Base-by-base conservation (phyloP, 2,113 vertebrate genomes). In the Petrocephalus microphthalmus region DNA sequence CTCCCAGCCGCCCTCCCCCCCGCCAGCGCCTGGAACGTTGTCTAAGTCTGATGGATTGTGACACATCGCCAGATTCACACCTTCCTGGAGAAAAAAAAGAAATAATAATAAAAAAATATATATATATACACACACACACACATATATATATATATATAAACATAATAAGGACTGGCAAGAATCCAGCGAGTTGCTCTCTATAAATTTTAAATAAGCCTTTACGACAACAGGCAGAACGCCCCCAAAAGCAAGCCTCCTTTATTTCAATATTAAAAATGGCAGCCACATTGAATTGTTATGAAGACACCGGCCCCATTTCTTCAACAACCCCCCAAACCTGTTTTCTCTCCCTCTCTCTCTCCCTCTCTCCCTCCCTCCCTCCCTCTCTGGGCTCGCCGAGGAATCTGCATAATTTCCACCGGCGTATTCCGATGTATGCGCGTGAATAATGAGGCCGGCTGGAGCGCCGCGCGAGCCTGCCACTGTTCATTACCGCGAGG, bases 351-450 rank as follows among this genome's bases (percentile, higher is more conserved):
- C 86, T 88, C 87, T 88, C 89, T 49, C 81, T 89, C 19, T 67
- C 52, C 82, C 86, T 84, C 86, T 37, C 87, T 37, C 87, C 67
- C 89, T 45, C 88, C 60, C 87, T 88, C 89, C 71, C 82, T 88
- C 86, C 49, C 85, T 88, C 88, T 89, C 88, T 71, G 84, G 88
- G 67, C 85, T 88, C 87, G 88, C 88, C 54, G 87, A 89, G 67
- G 85, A 85, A 93, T 93, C 93, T 93, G 92, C 93, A 93, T 93
- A 93, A 93, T 93, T 91, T 92, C 91, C 91, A 86, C 47, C 84
- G 86, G 88, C 87, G 90, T 93, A 93, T 93, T 93, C 91, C 92
- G 92, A 92, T 93, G 93, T 92, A 92, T 93, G 91, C 90, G 89
- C 89, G 91, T 92, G 93, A 93, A 93, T 93, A 93, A 93, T 93